Evolutionary conservation across 2,888 invertebrate genomes (phyloP), one percentile per base, ranked within the genome.

Genomic region (Oligia latruncula): DNA sequence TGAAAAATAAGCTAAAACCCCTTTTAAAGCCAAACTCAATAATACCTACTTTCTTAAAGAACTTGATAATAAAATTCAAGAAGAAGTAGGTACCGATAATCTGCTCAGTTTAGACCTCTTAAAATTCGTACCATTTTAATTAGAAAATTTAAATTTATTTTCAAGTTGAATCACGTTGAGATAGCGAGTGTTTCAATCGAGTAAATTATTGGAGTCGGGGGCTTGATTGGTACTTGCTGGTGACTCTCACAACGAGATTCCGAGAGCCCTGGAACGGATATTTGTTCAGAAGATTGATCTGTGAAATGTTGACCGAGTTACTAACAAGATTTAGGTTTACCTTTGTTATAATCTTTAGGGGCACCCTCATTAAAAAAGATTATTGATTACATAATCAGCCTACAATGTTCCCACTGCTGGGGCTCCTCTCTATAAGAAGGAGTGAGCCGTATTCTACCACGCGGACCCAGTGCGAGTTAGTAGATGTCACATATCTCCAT

Each of bases 91-190:
- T 11, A 46, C 23, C 23, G 49, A 55, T 75, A 78, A 83, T 86
- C 74, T 52, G 17, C 40, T 64, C 81, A 82, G 78, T 82, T 83
- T 70, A 40, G 46, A 5, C 35, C 72, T 68, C 67, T 62, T 49
- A 62, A 77, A 87, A 85, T 55, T 82, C 77, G 46, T 65, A 75
- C 71, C 68, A 78, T 81, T 87, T 82, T 86, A 87, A 90, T 86
- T 77, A 81, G 77, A 86, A 88, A 84, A 88, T 89, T 88, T 78
- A 81, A 89, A 89, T 88, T 84, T 84, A 85, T 77, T 84, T 83
- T 60, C 72, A 81, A 87, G 78, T 81, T 81, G 72, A 65, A 65
- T 76, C 72, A 76, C 43, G 67, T 81, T 81, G 71, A 65, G 67
- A 76, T 75, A 76, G 58, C 72, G 76, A 87, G 82, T 87, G 81